These are phyloP conservation scores for Acyrthosiphon pisum DNA, from an alignment of 1,140 invertebrate species.

Conservation along the genomic window DNA sequence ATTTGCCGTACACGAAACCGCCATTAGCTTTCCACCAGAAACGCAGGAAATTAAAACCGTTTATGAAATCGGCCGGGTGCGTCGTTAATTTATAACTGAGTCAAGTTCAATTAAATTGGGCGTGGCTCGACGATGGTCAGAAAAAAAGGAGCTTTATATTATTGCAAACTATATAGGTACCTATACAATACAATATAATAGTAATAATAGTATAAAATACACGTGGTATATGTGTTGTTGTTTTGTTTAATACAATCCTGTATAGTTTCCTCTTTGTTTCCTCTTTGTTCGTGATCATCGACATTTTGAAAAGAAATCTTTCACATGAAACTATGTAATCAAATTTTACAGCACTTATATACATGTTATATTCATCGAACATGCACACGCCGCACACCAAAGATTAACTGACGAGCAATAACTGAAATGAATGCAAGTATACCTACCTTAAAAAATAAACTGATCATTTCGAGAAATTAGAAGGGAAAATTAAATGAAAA, in stretches of 20 bases:
- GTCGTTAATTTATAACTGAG: slow-evolving; percentile 3
- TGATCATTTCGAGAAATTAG: neutral
- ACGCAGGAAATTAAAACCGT: slow-evolving; percentile 54
- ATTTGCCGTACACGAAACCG: slow-evolving; percentile 50
- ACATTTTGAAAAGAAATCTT: neutral
- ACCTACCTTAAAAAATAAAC: neutral
- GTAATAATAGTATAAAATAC: neutral
- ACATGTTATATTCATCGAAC: neutral
- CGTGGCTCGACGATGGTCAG: neutral
- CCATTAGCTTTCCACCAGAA: slow-evolving; percentile 38
- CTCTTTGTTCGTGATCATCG: neutral
- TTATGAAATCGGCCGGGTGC: slow-evolving; percentile 7
- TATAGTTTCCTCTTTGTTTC: neutral
- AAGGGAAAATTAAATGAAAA: neutral
- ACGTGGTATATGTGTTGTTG: neutral
- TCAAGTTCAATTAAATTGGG: slow-evolving; percentile 40
- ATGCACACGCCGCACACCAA: neutral
- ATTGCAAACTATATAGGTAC: neutral
- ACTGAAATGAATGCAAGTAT: neutral
- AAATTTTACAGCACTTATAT: neutral
- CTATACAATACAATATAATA: neutral
- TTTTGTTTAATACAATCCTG: neutral
- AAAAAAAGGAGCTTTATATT: neutral
- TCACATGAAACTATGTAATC: neutral
- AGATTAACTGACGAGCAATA: neutral